phyloP scores from a whole-genome alignment of 2,797 vertebrate species.

The Gobio occitaniae region DNA sequence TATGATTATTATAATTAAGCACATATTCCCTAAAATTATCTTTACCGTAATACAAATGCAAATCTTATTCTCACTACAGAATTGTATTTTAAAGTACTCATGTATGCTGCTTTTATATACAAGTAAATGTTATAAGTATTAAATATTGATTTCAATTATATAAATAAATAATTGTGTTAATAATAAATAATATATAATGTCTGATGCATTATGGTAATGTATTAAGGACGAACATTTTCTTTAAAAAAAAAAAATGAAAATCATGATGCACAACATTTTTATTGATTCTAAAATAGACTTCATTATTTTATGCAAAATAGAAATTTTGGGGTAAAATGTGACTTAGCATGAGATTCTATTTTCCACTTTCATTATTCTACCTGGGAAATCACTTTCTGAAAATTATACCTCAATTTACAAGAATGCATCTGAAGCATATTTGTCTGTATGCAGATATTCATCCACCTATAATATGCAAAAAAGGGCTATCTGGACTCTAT shows the following conservation, averaged over 20 bases:
- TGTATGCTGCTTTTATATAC: neutral
- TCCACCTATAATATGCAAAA: neutral
- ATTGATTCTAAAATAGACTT: neutral
- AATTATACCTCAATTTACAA: neutral
- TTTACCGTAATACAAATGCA: neutral
- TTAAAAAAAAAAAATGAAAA: too few species aligned
- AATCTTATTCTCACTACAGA: neutral
- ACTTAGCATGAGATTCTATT: neutral
- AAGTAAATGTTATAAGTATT: neutral
- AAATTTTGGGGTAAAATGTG: neutral
- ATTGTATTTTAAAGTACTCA: neutral
- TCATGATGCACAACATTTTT: neutral
- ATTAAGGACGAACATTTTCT: too few species aligned
- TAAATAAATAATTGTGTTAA: neutral
- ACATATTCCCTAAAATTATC: neutral
- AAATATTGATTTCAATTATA: neutral
- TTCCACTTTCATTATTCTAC: constrained; percentile 1
- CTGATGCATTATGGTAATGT: neutral
- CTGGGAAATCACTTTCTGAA: neutral
- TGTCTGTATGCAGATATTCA: neutral
- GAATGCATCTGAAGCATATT: neutral
- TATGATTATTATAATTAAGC: neutral
- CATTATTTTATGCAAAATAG: neutral
- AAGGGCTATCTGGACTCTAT: constrained; percentile 1
- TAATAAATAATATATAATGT: neutral